Base-by-base conservation (phyloP, 2,113 vertebrate species). In the Tor tambroides region DNA sequence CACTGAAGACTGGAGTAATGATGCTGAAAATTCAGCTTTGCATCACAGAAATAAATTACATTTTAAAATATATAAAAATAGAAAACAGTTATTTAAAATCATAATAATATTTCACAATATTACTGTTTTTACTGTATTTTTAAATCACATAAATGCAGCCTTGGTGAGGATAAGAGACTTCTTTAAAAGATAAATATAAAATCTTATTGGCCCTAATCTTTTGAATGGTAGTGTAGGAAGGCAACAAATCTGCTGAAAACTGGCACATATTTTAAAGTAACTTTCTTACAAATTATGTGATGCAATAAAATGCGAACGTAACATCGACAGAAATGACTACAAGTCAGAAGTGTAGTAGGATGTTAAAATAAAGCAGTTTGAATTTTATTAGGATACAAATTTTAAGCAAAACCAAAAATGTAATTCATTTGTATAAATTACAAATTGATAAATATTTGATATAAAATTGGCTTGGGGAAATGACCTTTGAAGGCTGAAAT, bases 391-490 rank as follows among this genome's bases (percentile, higher is more conserved):
- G 67, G 41, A 65, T 67, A 32, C 26, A 85, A 6, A 51, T 63
- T 51, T 9, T 54, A 74, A n/a, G 56, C 72, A 65, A 17, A 78
- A 84, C 74, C n/a, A 72, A 83, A 38, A 17, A 75, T 74, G 14
- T 11, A 54, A 74, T 59, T 80, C 17, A 65, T 69, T 77, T 74
- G 71, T 51, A 88, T 75, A 88, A 85, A 75, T 88, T 80, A 88
- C 77, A 80, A 85, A 85, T 72, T 10, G 71, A 32, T 69, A 56
- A 84, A 82, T 74, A 28, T 81, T 82, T 79, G 2, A 56, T 59
- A 65, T 54, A 4, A 83, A 63, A 82, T 19, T 38, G 8, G 6
- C 80, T 35, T 35, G 28, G 30, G 19, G 49, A 3, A 59, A 59
- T 23, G 1, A 28, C 41, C 5, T 15, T 4, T 17, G 4, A 56